phyloP scores from a whole-genome alignment of 2,797 vertebrate genomes.

The Enteromius radiatus region DNA sequence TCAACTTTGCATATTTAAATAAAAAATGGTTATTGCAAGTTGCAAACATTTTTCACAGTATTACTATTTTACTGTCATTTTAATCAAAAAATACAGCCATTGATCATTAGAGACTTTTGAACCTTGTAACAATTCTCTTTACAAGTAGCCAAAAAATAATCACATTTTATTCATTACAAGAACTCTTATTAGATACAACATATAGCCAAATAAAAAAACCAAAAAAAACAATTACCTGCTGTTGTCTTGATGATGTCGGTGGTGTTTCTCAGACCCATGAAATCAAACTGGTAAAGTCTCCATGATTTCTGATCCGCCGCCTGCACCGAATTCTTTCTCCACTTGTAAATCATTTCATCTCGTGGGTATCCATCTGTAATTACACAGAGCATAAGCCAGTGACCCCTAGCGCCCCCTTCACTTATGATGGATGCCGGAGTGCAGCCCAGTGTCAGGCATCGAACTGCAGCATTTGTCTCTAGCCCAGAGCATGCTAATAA shows the following conservation, averaged over 20 bases:
- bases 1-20: background rate
- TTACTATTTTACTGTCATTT: background rate
- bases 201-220: background rate
- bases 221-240: conserved; percentile 78
- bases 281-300: conserved; percentile 97
- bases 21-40: background rate
- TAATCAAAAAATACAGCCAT: background rate
- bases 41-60: background rate
- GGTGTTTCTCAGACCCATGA: conserved; percentile 94
- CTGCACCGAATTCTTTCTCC: conserved; percentile 95
- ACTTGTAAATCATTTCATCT: conserved; percentile 97
- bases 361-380: conserved; percentile 93
- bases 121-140: background rate
- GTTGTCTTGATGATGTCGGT: conserved; percentile 88
- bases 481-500: conserved; percentile 68
- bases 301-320: conserved; percentile 94
- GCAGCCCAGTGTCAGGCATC: conserved; percentile 61
- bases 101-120: background rate
- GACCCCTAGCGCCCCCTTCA: conserved; percentile 63
- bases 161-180: background rate
- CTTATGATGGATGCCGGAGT: conserved; percentile 67
- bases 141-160: conserved; percentile 5
- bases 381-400: conserved; percentile 55
- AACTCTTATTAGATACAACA: background rate
- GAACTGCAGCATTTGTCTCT: conserved; percentile 65